Base-by-base conservation (phyloP, 2,797 vertebrate species). In the Enteromius mattozi region DNA sequence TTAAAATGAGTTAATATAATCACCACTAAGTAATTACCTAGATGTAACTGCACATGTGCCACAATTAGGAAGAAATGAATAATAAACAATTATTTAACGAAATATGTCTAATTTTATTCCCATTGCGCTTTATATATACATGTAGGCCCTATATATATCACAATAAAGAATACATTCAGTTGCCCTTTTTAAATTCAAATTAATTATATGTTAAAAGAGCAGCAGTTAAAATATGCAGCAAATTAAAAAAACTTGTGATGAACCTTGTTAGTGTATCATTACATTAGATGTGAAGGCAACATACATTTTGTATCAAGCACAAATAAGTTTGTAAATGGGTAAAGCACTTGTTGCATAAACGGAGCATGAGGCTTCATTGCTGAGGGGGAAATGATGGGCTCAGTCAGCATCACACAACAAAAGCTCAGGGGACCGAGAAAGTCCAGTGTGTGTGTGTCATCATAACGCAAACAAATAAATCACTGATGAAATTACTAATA, bases 331-430 rank as follows among this genome's bases (percentile, higher is more conserved):
- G 42, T 17, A 49, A 49, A 47, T 3, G 17, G 2, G 27, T 71
- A 30, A 59, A 70, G 54, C 21, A 81, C 79, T 71, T 81, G 66
- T 81, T 71, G 66, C 66, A 2, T 12, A 30, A 49, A 81, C 33
- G 6, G 16, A 42, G 33, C 21, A 37, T 3, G 65, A 51, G 47
- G 12, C 13, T 35, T 54, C 19, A 68, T 10, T 33, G 8, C 63
- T 69, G 74, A 76, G 30, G 70, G 56, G 27, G 42, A 61, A 81
- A 33, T 61, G 12, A 59, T 30, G 40, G 66, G 49, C 24, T 63
- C 54, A 75, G 68, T 82, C 70, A 75, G 51, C n/a, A 81, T 59
- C 37, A 45, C 51, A 45, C 40, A 7, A 42, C 21, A 40, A 30
- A 40, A 21, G 45, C 71, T 75, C 59, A 54, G n/a, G 59, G 59